Evolutionary conservation across 2,888 invertebrate genomes (phyloP).

Genomic region (Anorthoa munda): DNA sequence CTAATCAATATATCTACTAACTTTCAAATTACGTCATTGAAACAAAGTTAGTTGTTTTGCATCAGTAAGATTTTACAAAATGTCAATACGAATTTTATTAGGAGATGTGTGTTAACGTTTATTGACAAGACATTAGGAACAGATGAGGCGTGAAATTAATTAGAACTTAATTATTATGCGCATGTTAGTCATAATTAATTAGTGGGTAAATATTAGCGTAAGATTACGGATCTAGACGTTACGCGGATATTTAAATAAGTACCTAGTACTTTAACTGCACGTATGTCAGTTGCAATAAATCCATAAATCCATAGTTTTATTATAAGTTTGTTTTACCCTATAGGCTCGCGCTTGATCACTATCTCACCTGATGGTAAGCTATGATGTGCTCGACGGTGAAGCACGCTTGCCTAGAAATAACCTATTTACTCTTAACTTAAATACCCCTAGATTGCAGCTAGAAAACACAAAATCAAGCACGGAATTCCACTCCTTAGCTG

Average conservation of each 20-base stretch:
- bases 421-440: too few relatives aligned
- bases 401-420: too few relatives aligned
- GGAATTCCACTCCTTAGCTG: too few relatives aligned
- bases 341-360: too few relatives aligned
- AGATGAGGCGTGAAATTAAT: conserved; percentile 46
- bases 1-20: conserved; percentile 26
- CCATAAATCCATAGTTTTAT: background rate
- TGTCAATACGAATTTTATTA: conserved; percentile 21
- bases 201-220: conserved; percentile 12
- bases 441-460: too few relatives aligned
- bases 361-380: too few relatives aligned
- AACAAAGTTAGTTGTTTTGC: conserved; percentile 9
- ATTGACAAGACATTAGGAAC: conserved; percentile 34
- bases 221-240: background rate
- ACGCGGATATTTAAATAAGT: conserved; percentile 6
- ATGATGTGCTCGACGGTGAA: too few relatives aligned
- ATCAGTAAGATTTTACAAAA: background rate
- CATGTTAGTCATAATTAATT: conserved; percentile 54
- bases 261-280: background rate
- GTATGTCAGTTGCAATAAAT: background rate
- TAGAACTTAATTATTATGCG: conserved; percentile 52
- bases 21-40: conserved; percentile 39
- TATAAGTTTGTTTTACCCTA: too few relatives aligned
- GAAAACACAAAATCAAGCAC: too few relatives aligned
- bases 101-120: conserved; percentile 18